phyloP scores from a whole-genome alignment of 2,888 invertebrate genomes.

The Cremastinae sp. region DNA sequence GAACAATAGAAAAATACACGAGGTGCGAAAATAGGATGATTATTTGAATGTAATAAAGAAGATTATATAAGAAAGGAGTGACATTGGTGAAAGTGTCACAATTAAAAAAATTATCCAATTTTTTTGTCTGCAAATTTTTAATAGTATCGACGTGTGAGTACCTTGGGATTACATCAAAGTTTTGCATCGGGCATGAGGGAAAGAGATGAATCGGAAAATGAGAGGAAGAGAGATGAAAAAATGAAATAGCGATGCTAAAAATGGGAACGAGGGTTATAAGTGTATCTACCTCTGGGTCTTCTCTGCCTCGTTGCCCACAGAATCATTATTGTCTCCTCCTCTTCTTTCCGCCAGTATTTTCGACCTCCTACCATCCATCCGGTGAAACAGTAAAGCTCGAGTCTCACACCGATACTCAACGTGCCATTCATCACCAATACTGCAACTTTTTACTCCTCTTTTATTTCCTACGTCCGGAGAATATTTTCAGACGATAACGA shows the following conservation, averaged over 20 bases:
- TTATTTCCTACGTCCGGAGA: conserved; percentile 75
- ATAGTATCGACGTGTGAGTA: conserved; percentile 5
- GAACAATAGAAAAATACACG: no score
- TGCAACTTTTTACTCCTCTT: conserved; percentile 72
- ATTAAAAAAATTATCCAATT: no score
- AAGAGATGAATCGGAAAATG: conserved; percentile 11
- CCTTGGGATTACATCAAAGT: conserved; percentile 27
- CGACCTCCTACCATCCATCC: conserved; percentile 39
- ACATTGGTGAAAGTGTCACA: no score
- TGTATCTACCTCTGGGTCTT: conserved; percentile 54
- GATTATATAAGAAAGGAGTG: no score
- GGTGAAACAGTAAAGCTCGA: conserved; percentile 31
- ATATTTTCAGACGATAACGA: conserved; percentile 73
- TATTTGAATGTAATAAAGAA: no score
- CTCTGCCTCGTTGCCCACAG: conserved; percentile 55
- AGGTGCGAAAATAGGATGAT: no score
- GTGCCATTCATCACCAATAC: conserved; percentile 63
- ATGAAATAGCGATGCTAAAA: conserved; percentile 27
- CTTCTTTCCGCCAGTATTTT: conserved; percentile 39
- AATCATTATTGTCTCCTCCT: conserved; percentile 62
- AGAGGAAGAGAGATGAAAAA: background rate
- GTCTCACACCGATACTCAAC: conserved; percentile 40
- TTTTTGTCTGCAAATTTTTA: no score
- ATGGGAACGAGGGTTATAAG: conserved; percentile 57
- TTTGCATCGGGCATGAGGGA: conserved; percentile 23